A percentile compares a stretch with the other conserved stretches of the same genome.
Evolutionary conservation across 1,140 invertebrate species (phyloP).

Genomic region (Drosophila orosa): DNA sequence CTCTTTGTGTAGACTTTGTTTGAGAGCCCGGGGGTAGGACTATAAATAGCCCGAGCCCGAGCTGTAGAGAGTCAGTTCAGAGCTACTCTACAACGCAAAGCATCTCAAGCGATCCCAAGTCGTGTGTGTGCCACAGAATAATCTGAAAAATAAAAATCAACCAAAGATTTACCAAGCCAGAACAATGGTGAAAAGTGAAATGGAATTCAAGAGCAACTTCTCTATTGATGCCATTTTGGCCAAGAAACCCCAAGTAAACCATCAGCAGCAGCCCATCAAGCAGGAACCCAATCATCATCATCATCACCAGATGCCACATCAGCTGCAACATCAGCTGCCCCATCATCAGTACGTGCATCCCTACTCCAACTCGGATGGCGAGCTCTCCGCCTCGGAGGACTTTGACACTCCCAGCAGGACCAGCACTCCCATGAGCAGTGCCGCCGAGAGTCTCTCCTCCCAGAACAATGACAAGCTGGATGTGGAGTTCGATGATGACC

Average conservation of each 20-base stretch:
- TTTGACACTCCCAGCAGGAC: slow-evolving; percentile 77
- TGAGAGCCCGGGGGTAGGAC: slow-evolving; percentile 35
- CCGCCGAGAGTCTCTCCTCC: slow-evolving; percentile 67
- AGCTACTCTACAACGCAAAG: slow-evolving; percentile 53
- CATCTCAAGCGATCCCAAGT: slow-evolving; percentile 33
- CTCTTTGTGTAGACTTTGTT: slow-evolving; percentile 38
- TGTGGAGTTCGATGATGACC: slow-evolving; percentile 70
- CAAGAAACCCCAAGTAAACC: slow-evolving; percentile 58
- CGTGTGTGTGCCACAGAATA: slow-evolving; percentile 50
- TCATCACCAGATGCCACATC: slow-evolving; percentile 25
- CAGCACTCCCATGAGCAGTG: slow-evolving; percentile 81
- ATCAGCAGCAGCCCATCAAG: slow-evolving; percentile 50
- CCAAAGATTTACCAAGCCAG: slow-evolving; percentile 6
- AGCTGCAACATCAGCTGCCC: slow-evolving; percentile 12
- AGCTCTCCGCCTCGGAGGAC: slow-evolving; percentile 74
- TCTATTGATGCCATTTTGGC: slow-evolving; percentile 90
- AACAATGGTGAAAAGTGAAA: slow-evolving; percentile 80
- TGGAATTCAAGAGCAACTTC: slow-evolving; percentile 87
- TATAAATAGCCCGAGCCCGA: slow-evolving; percentile 67
- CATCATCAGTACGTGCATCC: slow-evolving; percentile 57
- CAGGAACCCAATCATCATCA: slow-evolving; percentile 54
- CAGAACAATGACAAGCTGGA: slow-evolving; percentile 73
- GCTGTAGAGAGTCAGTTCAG: slow-evolving; percentile 67
- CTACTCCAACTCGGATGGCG: slow-evolving; percentile 80
- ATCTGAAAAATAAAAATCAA: slow-evolving; percentile 21